These are phyloP conservation scores for Hypsopygia costalis DNA, from an alignment of 2,888 invertebrate species.

Conservation along the genomic window DNA sequence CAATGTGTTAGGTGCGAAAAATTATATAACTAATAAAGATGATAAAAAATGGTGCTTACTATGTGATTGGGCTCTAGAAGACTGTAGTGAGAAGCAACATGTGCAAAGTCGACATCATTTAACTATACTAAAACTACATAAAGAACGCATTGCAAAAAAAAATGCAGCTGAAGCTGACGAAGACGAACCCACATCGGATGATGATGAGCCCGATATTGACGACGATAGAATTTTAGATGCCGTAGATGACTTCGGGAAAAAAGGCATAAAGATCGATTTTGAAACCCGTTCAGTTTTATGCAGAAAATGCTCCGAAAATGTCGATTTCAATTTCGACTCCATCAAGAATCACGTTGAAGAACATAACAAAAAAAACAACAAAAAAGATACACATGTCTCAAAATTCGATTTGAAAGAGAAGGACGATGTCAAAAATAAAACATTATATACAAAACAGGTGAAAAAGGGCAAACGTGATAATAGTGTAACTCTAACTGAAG, in stretches of 20 bases:
- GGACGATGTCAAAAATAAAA: conserved; percentile 2
- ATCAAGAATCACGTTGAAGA: conserved; percentile 29
- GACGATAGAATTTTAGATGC: conserved; percentile 23
- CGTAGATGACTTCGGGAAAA: conserved; percentile 27
- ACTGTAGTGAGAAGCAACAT: conserved; percentile 12
- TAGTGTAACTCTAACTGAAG: conserved; percentile 10
- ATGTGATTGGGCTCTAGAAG: conserved; percentile 26
- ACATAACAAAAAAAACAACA: conserved; percentile 22
- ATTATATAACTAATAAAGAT: conserved; percentile 22
- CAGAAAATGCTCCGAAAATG: conserved; percentile 25
- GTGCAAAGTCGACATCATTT: conserved; percentile 25
- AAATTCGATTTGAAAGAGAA: background rate
- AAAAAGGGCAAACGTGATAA: conserved; percentile 9
- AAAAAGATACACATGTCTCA: conserved; percentile 8
- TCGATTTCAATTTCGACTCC: conserved; percentile 22
- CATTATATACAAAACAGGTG: conserved; percentile 9
- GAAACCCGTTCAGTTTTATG: conserved; percentile 27
- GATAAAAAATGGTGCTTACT: conserved; percentile 26
- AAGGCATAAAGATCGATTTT: conserved; percentile 34
- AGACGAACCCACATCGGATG: background rate
- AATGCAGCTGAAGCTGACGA: background rate
- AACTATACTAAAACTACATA: conserved; percentile 27
- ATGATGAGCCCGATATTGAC: conserved; percentile 1
- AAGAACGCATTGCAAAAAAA: conserved; percentile 14
- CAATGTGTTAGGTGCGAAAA: conserved; percentile 18